Evolutionary conservation across 2,797 vertebrate genomes (phyloP).

Genomic region (Danio kyathit): DNA sequence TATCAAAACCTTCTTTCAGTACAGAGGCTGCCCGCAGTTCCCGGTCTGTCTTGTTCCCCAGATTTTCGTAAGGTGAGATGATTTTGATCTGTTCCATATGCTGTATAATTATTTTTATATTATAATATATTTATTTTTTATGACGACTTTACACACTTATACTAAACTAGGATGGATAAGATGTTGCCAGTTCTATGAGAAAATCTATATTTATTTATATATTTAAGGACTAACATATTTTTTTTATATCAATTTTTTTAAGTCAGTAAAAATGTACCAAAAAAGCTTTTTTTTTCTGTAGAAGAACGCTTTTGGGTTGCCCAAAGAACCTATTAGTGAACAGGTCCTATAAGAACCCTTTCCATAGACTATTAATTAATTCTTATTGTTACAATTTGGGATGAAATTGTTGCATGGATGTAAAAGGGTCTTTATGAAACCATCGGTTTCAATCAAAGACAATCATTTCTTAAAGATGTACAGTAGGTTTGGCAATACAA

Average conservation of each 20-base stretch:
- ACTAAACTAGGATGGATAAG: background rate
- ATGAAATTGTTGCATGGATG: too few species aligned
- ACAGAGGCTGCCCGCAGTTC: slow-evolving; percentile 27
- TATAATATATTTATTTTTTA: too few species aligned
- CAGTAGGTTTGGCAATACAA: background rate
- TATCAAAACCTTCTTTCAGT: slow-evolving; percentile 49
- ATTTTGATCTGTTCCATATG: slow-evolving; percentile 15
- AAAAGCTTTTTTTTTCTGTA: background rate
- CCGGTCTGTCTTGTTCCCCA: slow-evolving; percentile 48
- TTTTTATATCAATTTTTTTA: background rate
- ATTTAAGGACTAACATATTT: background rate
- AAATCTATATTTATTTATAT: background rate
- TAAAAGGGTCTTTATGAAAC: too few species aligned
- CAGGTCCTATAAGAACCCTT: too few species aligned
- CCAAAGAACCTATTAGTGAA: too few species aligned
- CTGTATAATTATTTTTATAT: background rate
- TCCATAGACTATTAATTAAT: too few species aligned
- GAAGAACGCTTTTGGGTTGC: too few species aligned
- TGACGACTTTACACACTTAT: background rate
- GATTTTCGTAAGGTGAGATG: slow-evolving; percentile 57
- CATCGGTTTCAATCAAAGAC: too few species aligned
- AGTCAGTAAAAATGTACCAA: background rate
- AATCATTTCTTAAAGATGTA: too few species aligned
- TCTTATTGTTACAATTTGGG: too few species aligned
- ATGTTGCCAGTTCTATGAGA: background rate